Evolutionary conservation across 2,113 vertebrate species (phyloP).

Genomic region (Pundamilia nyererei): DNA sequence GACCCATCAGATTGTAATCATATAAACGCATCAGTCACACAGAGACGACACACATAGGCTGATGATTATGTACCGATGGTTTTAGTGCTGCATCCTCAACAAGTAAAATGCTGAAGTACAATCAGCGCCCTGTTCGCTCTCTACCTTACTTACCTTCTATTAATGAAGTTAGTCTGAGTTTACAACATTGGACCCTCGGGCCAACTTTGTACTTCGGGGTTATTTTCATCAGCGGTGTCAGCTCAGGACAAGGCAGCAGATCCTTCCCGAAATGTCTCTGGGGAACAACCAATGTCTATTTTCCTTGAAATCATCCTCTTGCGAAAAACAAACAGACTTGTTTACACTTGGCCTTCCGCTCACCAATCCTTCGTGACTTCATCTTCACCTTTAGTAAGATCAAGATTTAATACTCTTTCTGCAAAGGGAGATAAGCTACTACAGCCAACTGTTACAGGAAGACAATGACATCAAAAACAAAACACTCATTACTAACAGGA

Average conservation of each 20-base stretch:
- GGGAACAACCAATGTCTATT: not conserved
- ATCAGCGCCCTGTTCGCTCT: not conserved
- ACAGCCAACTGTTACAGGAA: conserved; percentile 32
- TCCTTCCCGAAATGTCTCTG: not conserved
- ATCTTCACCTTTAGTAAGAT: conserved; percentile 19
- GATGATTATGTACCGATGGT: not conserved
- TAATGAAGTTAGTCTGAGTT: not conserved
- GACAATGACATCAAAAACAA: not conserved
- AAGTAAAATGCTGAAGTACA: not conserved
- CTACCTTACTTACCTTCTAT: not conserved
- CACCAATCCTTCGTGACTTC: conserved; percentile 15
- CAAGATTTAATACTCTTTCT: conserved; percentile 32
- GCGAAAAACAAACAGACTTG: not conserved
- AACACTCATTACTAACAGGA: conserved; percentile 24
- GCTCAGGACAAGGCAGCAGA: conserved; percentile 1
- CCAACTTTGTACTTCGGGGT: not conserved
- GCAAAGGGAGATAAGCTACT: conserved; percentile 34
- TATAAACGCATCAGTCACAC: not conserved
- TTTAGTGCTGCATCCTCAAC: not conserved
- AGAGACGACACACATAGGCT: not conserved
- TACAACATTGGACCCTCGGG: not conserved
- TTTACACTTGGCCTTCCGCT: conserved; percentile 1
- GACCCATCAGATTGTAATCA: not conserved
- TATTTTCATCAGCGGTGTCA: conserved; percentile 2
- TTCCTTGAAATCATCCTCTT: conserved; percentile 8